Percentiles rank a stretch among this genome's conserved stretches.
Evolutionary conservation across 2,888 invertebrate genomes (phyloP).

Genomic region (Zele albiditarsus): DNA sequence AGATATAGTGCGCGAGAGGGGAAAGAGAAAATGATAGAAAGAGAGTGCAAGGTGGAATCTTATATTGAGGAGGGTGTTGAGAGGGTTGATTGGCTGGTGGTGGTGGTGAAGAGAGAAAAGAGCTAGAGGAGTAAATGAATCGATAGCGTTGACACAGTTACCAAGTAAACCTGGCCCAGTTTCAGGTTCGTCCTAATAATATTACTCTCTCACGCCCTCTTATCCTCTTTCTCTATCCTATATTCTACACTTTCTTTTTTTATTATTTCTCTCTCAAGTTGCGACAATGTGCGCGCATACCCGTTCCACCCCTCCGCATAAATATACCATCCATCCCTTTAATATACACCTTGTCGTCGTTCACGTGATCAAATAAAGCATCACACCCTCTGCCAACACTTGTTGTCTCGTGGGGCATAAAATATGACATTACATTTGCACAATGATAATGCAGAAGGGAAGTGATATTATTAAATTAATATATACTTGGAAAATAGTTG

Average conservation of each 20-base stretch:
- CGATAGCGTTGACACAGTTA: conserved; percentile 71
- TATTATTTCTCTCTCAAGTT: conserved; percentile 8
- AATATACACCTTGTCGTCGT: conserved; percentile 34
- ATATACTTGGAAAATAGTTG: too few relatives aligned
- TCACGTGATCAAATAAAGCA: neutral
- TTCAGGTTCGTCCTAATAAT: conserved; percentile 59
- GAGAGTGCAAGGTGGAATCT: conserved; percentile 42
- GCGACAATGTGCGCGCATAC: neutral
- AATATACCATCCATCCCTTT: conserved; percentile 38
- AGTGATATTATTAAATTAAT: too few relatives aligned
- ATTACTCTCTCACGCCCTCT: neutral
- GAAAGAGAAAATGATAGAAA: conserved; percentile 47
- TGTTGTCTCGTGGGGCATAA: neutral
- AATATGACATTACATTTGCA: neutral
- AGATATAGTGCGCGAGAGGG: too few relatives aligned
- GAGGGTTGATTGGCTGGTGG: conserved; percentile 11
- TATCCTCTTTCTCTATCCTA: conserved; percentile 56
- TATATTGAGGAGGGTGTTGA: neutral
- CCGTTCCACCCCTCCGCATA: neutral
- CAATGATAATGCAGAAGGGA: too few relatives aligned
- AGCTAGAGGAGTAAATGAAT: conserved; percentile 51
- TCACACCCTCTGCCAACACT: neutral
- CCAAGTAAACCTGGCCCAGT: conserved; percentile 72
- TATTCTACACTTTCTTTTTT: conserved; percentile 44
- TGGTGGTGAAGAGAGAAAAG: conserved; percentile 15